Evolutionary conservation across 2,797 vertebrate species (phyloP).

Genomic region (Acanthiza pusilla): DNA sequence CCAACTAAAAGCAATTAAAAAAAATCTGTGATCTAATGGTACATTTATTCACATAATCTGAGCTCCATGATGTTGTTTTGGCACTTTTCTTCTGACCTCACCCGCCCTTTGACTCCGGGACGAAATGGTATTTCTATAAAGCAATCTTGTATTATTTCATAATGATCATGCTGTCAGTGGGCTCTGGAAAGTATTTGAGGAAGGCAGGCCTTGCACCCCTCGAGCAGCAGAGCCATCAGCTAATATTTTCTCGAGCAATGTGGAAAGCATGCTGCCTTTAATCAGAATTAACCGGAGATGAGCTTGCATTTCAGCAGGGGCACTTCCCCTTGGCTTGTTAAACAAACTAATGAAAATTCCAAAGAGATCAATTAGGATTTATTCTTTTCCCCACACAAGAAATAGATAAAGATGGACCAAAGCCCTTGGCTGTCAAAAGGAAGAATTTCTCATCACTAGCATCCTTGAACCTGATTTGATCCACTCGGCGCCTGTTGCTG

Average conservation of each 20-base stretch:
- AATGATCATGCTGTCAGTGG: not conserved
- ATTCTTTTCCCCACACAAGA: not conserved
- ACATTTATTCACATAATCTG: not conserved
- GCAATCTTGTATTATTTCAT: not conserved
- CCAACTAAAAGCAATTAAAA: slow-evolving; percentile 40
- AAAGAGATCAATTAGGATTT: not conserved
- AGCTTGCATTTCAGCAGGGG: not conserved
- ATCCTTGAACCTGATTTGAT: slow-evolving; percentile 84
- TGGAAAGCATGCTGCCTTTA: not conserved
- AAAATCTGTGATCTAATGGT: not conserved
- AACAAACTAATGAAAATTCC: not conserved
- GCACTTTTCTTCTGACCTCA: not conserved
- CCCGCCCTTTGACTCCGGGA: not conserved
- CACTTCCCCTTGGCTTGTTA: not conserved
- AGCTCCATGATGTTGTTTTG: not conserved
- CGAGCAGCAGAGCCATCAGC: not conserved
- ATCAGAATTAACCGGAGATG: not conserved
- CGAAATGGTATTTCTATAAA: slow-evolving; percentile 31
- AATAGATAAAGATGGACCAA: not conserved
- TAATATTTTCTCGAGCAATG: not conserved
- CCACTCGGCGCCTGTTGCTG: slow-evolving; percentile 51
- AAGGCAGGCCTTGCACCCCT: not conserved
- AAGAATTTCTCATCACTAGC: slow-evolving; percentile 85
- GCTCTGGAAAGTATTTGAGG: slow-evolving; percentile 5
- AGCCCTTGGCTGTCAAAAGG: slow-evolving; percentile 77